Conservation (phyloP, 2,797 vertebrate genomes). For the Benthosema pterotum region DNA sequence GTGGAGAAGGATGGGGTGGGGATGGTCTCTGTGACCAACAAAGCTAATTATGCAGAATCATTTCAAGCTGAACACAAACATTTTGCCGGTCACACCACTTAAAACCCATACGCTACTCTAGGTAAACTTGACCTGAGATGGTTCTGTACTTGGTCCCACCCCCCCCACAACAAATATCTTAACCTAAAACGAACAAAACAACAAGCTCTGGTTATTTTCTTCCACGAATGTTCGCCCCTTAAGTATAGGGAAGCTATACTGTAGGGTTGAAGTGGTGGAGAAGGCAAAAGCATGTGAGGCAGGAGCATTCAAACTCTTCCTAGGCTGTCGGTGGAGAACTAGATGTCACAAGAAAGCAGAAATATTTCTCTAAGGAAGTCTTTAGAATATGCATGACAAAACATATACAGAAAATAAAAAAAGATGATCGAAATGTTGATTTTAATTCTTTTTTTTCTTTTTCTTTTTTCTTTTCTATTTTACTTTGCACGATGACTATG, state of each 20-base stretch:
- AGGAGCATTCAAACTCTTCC: slow-evolving; percentile 44
- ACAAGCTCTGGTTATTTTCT: too few species aligned
- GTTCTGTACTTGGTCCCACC: too few species aligned
- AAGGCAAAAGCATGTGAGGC: not conserved
- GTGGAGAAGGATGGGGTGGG: slow-evolving; percentile 11
- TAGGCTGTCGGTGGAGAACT: slow-evolving; percentile 63
- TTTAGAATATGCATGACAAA: slow-evolving; percentile 59
- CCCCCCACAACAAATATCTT: too few species aligned
- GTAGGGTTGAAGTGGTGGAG: too few species aligned
- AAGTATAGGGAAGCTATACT: too few species aligned
- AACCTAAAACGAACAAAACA: too few species aligned
- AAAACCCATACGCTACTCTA: too few species aligned
- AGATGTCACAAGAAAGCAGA: slow-evolving; percentile 85
- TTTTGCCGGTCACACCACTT: slow-evolving; percentile 16
- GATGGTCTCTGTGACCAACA: slow-evolving; percentile 17
- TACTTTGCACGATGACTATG: slow-evolving; percentile 49
- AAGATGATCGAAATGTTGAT: slow-evolving; percentile 46
- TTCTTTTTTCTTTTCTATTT: slow-evolving; percentile 26
- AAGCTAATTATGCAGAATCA: slow-evolving; percentile 34
- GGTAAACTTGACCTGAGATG: too few species aligned
- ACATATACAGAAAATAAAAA: slow-evolving; percentile 45
- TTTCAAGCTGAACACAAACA: slow-evolving; percentile 30
- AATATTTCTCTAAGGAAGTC: slow-evolving; percentile 84
- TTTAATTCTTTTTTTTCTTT: slow-evolving; percentile 28
- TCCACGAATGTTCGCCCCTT: too few species aligned